Evolutionary conservation across 2,113 vertebrate genomes (phyloP), one percentile per base, ranked within the genome.

Genomic region (Anguilla japonica): DNA sequence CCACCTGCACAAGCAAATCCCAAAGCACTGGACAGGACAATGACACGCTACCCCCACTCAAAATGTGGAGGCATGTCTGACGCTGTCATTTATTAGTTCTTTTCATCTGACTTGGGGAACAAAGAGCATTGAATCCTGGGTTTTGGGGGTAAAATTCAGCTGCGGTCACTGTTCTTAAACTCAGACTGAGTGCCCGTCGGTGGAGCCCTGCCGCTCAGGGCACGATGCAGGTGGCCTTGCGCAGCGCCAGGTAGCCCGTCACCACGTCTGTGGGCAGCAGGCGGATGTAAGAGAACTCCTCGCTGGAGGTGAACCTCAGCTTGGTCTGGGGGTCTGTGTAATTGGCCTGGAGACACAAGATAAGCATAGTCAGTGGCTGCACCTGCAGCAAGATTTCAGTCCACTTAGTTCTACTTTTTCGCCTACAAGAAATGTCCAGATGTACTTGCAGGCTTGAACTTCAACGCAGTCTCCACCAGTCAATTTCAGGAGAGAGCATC

Each of bases 281-380:
- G 82, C 98, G 96, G 86, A 99, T 97, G 87, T 99, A 99, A 84
- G 97, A 96, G 91, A 99, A 99, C 93, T 99, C 98, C 86, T 99
- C 98, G 0, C 95, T 96, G 20, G 96, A 98, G 84, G 97, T 97
- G 92, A 98, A 99, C 56, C 98, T 95, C 60, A 99, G 94, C 92
- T 99, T 99, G 88, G 97, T 99, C 94, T 99, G 98, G 41, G 98
- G 98, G 91, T 99, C 98, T 18, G 98, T 99, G 92, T 99, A 99
- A 94, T 96, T 98, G 87, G 98, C 98, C 98, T 99, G 88, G 20
- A 89, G 92, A 89, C 67, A 91, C 13, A 91, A 83, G 39, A 0
- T 80, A 41, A 81, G 40, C 39, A 34, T 80, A 13, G 16, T 39
- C 20, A 60, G 9, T 22, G 67, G 16, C 22, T 46, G 40, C 22